Base-by-base conservation (phyloP, 2,113 vertebrate species). In the Agapornis roseicollis region DNA sequence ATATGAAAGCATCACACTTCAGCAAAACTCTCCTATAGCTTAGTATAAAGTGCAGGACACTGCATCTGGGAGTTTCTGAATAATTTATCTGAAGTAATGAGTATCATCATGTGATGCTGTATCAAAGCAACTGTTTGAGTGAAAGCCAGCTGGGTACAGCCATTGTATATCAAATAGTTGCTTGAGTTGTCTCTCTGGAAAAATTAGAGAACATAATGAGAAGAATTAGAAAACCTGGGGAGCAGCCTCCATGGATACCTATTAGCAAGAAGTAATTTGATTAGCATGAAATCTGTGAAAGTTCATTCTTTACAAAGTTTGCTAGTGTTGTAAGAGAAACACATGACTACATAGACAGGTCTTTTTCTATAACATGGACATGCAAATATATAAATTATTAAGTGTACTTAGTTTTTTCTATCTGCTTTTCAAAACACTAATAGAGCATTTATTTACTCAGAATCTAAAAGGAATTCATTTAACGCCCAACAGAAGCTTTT, bases 31-130 rank as follows among this genome's bases (percentile, higher is more conserved):
- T 94, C 27, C 63, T 58, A n/a, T 87, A 83, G 71, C 49, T 95
- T 84, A 73, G 31, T 64, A 49, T 64, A 49, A 88, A 91, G 81
- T 96, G 61, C 89, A 89, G 84, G 88, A 71, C 82, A 82, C 91
- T 88, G 80, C 91, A 92, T 94, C 92, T 97, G 88, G 84, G 96
- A 93, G 55, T 96, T 95, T 95, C 63, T 93, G 66, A 97, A 94
- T 97, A 95, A 96, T 97, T 96, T 94, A 96, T 96, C 91, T 94
- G 71, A 97, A 96, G 89, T 89, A 97, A 92, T 90, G 90, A 95
- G 63, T 63, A 81, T 96, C 77, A 73, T 94, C 96, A 94, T 66
- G 79, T 97, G 96, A 95, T 79, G 44, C 86, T 77, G 60, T 91
- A 93, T 95, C 93, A 97, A 97, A 95, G 88, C 90, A 96, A 90